Percentiles rank a stretch among this genome's conserved stretches.
Evolutionary conservation across 2,113 vertebrate species (phyloP).

Genomic region (Mormyrus lacerda): DNA sequence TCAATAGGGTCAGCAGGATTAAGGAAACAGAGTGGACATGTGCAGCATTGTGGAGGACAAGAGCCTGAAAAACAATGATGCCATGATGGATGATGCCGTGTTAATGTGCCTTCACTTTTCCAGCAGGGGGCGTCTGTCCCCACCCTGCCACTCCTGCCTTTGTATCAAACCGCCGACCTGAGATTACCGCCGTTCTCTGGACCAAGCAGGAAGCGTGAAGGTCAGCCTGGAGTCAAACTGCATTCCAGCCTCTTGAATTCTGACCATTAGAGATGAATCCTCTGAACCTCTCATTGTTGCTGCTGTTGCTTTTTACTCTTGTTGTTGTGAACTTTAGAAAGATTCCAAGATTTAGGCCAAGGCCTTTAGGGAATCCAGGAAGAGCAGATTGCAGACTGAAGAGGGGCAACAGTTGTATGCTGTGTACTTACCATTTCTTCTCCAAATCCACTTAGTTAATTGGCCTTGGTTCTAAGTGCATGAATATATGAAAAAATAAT

Average conservation of each 20-base stretch:
- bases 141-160: neutral
- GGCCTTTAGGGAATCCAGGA: neutral
- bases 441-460: neutral
- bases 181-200: neutral
- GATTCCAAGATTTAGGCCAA: neutral
- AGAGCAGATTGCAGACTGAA: neutral
- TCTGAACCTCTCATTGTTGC: neutral
- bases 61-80: neutral
- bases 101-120: neutral
- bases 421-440: neutral
- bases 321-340: neutral
- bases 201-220: neutral
- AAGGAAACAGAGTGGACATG: neutral
- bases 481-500: neutral
- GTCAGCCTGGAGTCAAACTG: neutral
- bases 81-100: neutral
- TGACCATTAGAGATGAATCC: neutral
- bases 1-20: neutral
- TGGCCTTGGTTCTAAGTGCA: neutral
- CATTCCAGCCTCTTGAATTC: neutral
- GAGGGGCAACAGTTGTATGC: neutral
- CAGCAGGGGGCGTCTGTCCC: neutral
- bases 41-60: neutral
- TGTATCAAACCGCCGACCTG: neutral
- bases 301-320: neutral